Conservation (phyloP, 1,140 invertebrate genomes). For the Steinernema khuongi region DNA sequence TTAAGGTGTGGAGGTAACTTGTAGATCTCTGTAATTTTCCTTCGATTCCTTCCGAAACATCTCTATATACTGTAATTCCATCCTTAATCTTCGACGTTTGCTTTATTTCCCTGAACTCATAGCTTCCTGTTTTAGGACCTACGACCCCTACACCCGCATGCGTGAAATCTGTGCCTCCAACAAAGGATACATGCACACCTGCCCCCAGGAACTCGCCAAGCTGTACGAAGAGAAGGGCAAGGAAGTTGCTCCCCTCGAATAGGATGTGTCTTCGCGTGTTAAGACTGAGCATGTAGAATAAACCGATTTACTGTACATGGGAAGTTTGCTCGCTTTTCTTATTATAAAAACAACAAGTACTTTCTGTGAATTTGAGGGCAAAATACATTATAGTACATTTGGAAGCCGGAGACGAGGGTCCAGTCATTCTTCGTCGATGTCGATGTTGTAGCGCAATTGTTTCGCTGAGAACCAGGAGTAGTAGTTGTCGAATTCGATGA, state of each 20-base stretch:
- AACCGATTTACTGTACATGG: not conserved
- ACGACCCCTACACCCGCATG: constrained; percentile 54
- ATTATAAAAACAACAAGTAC: not conserved
- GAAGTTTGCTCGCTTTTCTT: not conserved
- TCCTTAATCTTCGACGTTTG: not conserved
- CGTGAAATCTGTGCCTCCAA: constrained; percentile 48
- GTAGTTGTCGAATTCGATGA: constrained; percentile 58
- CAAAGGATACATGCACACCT: constrained; percentile 50
- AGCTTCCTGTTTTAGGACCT: constrained; percentile 45
- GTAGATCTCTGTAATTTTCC: not conserved
- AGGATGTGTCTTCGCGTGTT: not conserved
- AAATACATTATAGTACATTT: constrained; percentile 12
- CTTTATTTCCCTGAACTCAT: not conserved
- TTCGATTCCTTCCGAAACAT: not conserved
- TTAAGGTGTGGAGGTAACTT: too few species aligned
- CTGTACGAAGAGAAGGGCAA: constrained; percentile 51
- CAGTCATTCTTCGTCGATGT: constrained; percentile 51
- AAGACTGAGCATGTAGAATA: constrained; percentile 1
- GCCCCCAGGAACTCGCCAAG: constrained; percentile 49
- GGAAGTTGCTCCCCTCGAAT: constrained; percentile 27
- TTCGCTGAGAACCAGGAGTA: constrained; percentile 58
- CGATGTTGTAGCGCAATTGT: constrained; percentile 57
- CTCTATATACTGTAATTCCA: not conserved
- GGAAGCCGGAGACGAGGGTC: not conserved
- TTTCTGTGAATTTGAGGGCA: not conserved